Conservation (phyloP, 2,797 vertebrate species). For the Lacerta agilis region DNA sequence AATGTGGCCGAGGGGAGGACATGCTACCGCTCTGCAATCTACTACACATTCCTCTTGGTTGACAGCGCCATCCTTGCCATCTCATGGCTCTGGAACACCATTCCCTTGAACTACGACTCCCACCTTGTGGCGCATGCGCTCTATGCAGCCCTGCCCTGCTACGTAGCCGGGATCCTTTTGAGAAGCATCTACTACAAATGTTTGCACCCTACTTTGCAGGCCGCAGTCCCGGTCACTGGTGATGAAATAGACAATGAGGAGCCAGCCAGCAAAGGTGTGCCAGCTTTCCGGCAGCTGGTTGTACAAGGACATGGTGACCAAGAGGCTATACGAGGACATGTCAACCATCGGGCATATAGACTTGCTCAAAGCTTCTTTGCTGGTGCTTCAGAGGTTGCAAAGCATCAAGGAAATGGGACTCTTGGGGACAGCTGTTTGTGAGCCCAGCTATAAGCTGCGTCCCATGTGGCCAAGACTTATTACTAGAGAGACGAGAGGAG, state of each 20-base stretch:
- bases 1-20: constrained; percentile 87
- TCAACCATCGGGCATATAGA: constrained; percentile 61
- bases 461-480: not conserved
- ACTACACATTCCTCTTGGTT: constrained; percentile 83
- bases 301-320: not conserved
- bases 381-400: rapidly evolving
- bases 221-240: rapidly evolving
- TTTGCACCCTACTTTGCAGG: constrained; percentile 83
- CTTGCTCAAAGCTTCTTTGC: constrained; percentile 63
- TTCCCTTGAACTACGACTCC: constrained; percentile 49
- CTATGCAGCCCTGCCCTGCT: constrained; percentile 68
- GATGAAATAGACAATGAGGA: constrained; percentile 60
- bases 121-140: constrained; percentile 69
- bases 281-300: rapidly evolving
- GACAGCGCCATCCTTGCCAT: constrained; percentile 82
- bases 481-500: too few relatives aligned
- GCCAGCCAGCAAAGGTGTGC: rapidly evolving
- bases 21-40: constrained; percentile 83
- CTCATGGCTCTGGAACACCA: constrained; percentile 79
- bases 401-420: not conserved
- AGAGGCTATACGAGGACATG: not conserved
- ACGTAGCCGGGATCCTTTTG: constrained; percentile 83
- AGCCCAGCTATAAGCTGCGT: not conserved
- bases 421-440: not conserved
- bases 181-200: constrained; percentile 86